Evolutionary conservation across 2,113 vertebrate species (phyloP).

Genomic region (Tragelaphus buxtoni): DNA sequence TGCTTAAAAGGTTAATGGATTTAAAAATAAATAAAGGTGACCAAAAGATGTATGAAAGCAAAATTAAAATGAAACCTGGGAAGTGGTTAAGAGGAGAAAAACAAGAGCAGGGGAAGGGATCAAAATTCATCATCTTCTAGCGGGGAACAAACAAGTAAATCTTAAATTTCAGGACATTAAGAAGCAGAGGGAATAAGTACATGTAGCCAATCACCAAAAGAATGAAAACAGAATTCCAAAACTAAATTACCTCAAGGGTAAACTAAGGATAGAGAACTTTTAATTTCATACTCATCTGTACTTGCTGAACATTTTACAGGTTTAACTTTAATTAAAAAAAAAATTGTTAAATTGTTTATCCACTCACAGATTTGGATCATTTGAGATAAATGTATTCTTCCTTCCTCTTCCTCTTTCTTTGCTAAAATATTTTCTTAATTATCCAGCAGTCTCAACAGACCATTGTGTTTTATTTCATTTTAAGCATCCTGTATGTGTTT

Average conservation of each 20-base stretch:
- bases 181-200: not conserved
- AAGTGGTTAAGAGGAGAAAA: not conserved
- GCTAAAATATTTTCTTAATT: conserved; percentile 20
- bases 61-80: not conserved
- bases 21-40: not conserved
- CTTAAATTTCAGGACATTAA: not conserved
- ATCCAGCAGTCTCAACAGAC: not conserved
- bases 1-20: not conserved
- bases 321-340: conserved; percentile 37
- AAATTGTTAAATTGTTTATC: not conserved
- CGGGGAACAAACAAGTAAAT: not conserved
- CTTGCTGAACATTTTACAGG: not conserved
- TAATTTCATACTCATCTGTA: not conserved
- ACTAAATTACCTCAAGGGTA: conserved; percentile 25
- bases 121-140: not conserved
- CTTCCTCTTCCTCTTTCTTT: not conserved
- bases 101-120: not conserved
- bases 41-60: not conserved
- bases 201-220: not conserved
- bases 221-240: not conserved
- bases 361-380: not conserved
- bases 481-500: not conserved
- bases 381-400: conserved; percentile 34
- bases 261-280: not conserved
- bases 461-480: not conserved